Percentiles rank a stretch among this genome's conserved stretches.
Evolutionary conservation across 2,113 vertebrate species (phyloP).

Genomic region (Lagopus muta): DNA sequence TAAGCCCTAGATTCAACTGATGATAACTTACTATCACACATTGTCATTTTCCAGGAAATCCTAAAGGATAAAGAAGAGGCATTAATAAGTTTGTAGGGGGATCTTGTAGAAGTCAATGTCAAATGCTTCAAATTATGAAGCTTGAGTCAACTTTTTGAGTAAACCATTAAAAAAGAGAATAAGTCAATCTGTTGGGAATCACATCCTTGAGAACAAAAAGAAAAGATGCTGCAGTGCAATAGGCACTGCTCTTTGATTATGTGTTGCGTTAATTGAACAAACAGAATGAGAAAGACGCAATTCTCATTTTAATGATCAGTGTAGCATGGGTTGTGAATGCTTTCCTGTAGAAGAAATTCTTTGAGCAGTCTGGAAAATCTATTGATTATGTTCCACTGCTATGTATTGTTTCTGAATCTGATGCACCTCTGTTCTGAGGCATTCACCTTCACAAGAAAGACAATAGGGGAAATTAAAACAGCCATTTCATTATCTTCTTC

Average conservation of each 20-base stretch:
- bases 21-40: not conserved
- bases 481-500: not conserved
- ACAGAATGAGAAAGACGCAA: not conserved
- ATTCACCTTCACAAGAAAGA: not conserved
- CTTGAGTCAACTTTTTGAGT: conserved; percentile 10
- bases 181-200: not conserved
- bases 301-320: not conserved
- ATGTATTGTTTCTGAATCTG: not conserved
- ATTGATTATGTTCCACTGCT: not conserved
- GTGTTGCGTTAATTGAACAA: not conserved
- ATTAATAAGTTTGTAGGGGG: not conserved
- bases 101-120: not conserved
- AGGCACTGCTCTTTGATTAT: not conserved
- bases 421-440: not conserved
- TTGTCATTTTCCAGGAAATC: not conserved
- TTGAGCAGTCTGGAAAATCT: not conserved
- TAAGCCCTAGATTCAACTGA: not conserved
- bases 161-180: conserved; percentile 5
- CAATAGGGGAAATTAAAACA: not conserved
- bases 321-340: not conserved
- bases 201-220: not conserved
- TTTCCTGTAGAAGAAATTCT: not conserved
- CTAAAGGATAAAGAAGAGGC: not conserved
- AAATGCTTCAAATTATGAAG: conserved; percentile 20
- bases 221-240: not conserved